These are phyloP conservation scores for Thera obeliscata DNA, from an alignment of 2,888 invertebrate genomes.

Conservation along the genomic window DNA sequence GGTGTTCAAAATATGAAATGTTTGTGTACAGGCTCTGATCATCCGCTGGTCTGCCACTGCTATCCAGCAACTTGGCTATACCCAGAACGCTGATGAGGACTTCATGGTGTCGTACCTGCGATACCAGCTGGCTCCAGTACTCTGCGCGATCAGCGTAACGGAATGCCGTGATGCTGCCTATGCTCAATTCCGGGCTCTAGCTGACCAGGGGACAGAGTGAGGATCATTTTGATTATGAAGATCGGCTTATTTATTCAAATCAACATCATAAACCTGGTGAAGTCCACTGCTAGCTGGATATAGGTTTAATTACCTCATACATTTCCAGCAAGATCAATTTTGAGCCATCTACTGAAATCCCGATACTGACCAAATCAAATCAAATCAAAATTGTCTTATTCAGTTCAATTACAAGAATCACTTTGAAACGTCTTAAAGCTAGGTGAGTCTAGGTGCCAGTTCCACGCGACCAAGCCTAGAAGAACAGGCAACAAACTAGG, in stretches of 20 bases:
- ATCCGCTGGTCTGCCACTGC: slow-evolving; percentile 55
- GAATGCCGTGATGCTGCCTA: slow-evolving; percentile 57
- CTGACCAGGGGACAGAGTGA: slow-evolving; percentile 49
- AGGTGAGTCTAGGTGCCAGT: too few species aligned
- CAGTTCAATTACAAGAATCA: too few species aligned
- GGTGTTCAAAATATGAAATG: not conserved
- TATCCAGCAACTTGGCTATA: slow-evolving; percentile 60
- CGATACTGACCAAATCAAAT: too few species aligned
- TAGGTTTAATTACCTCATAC: too few species aligned
- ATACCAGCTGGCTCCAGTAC: slow-evolving; percentile 65
- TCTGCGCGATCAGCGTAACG: slow-evolving; percentile 57
- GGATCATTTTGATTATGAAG: slow-evolving; percentile 30
- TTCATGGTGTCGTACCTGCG: slow-evolving; percentile 73
- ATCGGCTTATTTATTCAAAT: too few species aligned
- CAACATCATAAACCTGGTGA: too few species aligned
- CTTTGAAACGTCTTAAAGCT: too few species aligned
- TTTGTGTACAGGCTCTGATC: slow-evolving; percentile 52
- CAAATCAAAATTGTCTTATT: too few species aligned
- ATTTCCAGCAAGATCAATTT: too few species aligned
- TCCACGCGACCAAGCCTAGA: too few species aligned
- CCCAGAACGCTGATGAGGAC: slow-evolving; percentile 49
- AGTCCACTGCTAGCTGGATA: not conserved
- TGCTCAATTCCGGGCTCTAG: slow-evolving; percentile 53
- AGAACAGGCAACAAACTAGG: too few species aligned
- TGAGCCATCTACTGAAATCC: too few species aligned